Base-by-base conservation (phyloP, 2,888 invertebrate genomes). In the Capitulum mitella region DNA sequence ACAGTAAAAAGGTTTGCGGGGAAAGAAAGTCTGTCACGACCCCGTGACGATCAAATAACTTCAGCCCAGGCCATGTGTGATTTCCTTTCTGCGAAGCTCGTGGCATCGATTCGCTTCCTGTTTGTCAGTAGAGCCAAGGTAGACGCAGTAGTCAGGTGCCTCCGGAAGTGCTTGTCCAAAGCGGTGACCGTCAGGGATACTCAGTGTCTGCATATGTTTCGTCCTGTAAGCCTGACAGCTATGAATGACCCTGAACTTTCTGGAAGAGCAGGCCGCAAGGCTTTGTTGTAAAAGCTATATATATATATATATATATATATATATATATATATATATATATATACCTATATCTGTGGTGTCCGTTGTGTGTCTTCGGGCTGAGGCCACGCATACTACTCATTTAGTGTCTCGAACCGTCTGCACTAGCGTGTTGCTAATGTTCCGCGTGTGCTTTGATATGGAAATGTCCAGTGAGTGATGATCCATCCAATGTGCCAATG, bases 61-160 rank as follows among this genome's bases (percentile, higher is more conserved):
- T 77, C 80, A 26, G 40, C 79, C 40, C 77, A 77, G 70, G 61
- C 29, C 34, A 48, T 80, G 80, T 80, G 34, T 37, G 70, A 40
- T n/a, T n/a, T 78, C 46, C 43, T 58, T 78, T 43, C 79, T 37
- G 43, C 77, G 32, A 80, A 14, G 58, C 34, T 81, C 37, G 77
- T 37, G 46, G 14, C 48, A 32, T 81, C 79, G 51, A 79, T 80
- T 19, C 61, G 77, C 37, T 54, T 64, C 29, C 79, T 58, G 70
- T 81, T 78, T 77, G 80, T 78, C 26, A 70, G 26, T 46, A 43
- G 46, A n/a, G n/a, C n/a, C n/a, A n/a, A n/a, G n/a, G n/a, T n/a
- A 64, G 46, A 77, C 48, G 77, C 77, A 19, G 48, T 54, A n/a
- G 51, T 22, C 26, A 46, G 34, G 76, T 22, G 37, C 76, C 58